Percentiles rank a stretch among this genome's conserved stretches.
These are phyloP conservation scores for Athripsodes cinereus DNA, from an alignment of 2,888 invertebrate species.

Conservation along the genomic window DNA sequence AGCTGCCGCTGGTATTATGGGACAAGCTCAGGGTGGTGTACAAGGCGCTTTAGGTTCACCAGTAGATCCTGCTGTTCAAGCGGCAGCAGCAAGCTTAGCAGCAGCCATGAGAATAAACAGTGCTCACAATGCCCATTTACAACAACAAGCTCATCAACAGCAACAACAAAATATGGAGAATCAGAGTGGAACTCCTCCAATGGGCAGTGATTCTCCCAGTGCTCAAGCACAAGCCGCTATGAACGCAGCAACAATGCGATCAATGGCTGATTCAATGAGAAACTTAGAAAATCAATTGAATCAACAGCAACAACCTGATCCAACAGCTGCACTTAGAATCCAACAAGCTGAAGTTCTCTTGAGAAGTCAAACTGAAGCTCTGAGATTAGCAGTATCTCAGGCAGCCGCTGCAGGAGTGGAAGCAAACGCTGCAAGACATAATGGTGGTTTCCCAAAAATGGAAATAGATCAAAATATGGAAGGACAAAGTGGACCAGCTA, in stretches of 20 bases:
- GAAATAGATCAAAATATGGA: conserved; percentile 35
- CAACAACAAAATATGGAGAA: conserved; percentile 29
- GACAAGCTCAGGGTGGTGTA: conserved; percentile 55
- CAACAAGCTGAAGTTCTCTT: conserved; percentile 77
- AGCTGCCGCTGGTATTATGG: conserved; percentile 55
- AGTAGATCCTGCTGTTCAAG: conserved; percentile 59
- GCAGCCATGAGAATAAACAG: conserved; percentile 63
- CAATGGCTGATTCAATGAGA: conserved; percentile 49
- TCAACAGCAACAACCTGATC: conserved; percentile 33
- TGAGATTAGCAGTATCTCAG: conserved; percentile 74
- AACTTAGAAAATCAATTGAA: conserved; percentile 35
- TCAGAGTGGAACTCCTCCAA: conserved; percentile 38
- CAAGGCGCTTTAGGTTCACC: conserved; percentile 39
- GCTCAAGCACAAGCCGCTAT: conserved; percentile 49
- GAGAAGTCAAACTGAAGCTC: conserved; percentile 79
- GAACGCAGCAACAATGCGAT: conserved; percentile 50
- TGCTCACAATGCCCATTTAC: conserved; percentile 34
- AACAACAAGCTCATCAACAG: conserved; percentile 26
- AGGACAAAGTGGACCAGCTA: conserved; percentile 42
- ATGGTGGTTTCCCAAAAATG: conserved; percentile 40
- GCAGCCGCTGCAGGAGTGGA: conserved; percentile 54
- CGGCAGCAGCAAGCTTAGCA: conserved; percentile 69
- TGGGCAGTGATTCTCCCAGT: conserved; percentile 39
- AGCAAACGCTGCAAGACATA: conserved; percentile 39
- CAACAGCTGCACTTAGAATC: conserved; percentile 56